A percentile compares a stretch with the other conserved stretches of the same genome.
These are phyloP conservation scores for Bombus consobrinus DNA, from an alignment of 1,140 invertebrate genomes.

Conservation along the genomic window DNA sequence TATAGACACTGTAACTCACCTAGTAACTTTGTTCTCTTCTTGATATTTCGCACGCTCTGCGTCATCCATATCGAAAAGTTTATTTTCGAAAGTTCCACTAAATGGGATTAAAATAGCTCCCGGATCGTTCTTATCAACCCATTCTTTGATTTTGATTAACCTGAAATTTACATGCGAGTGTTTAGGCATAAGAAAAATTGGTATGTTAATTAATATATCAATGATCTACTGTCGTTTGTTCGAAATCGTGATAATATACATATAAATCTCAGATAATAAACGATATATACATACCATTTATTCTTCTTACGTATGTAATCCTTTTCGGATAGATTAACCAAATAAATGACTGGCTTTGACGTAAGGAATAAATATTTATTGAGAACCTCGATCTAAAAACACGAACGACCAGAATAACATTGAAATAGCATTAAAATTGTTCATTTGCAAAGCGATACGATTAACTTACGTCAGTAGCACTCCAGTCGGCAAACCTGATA, in stretches of 20 bases:
- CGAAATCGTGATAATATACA: slow-evolving; percentile 22
- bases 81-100: slow-evolving; percentile 95
- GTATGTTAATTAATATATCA: background rate
- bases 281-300: slow-evolving; percentile 90
- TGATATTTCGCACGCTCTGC: slow-evolving; percentile 89
- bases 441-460: background rate
- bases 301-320: slow-evolving; percentile 99
- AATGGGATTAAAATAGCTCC: slow-evolving; percentile 97
- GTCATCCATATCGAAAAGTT: slow-evolving; percentile 94
- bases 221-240: too few relatives aligned
- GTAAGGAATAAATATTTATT: slow-evolving; percentile 99
- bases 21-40: slow-evolving; percentile 91
- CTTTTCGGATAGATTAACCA: slow-evolving; percentile 98
- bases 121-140: slow-evolving; percentile 98
- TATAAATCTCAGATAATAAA: background rate
- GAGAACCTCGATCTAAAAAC: slow-evolving; percentile 95
- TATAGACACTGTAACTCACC: slow-evolving; percentile 82
- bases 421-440: background rate
- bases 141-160: slow-evolving; percentile 99
- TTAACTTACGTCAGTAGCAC: slow-evolving; percentile 92
- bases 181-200: background rate
- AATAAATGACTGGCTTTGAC: slow-evolving; percentile 98
- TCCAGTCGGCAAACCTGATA: slow-evolving; percentile 96
- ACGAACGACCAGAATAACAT: too few relatives aligned
- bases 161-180: slow-evolving; percentile 81